Conservation (phyloP, 2,797 vertebrate genomes). For the Synanceia verrucosa region DNA sequence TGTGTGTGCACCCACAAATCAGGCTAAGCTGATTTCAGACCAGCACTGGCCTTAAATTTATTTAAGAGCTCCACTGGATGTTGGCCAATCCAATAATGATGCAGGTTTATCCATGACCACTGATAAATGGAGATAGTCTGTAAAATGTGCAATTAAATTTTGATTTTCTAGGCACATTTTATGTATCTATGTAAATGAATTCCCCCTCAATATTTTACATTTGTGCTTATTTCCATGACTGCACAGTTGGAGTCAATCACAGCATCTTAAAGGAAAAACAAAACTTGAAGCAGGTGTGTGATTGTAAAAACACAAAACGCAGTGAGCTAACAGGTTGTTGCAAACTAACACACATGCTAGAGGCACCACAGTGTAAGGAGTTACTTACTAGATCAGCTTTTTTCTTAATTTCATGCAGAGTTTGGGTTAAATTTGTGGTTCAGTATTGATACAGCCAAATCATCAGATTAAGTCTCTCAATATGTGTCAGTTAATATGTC, state of each 20-base stretch:
- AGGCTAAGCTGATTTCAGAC: constrained; percentile 30
- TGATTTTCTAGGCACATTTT: constrained; percentile 24
- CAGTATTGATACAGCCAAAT: background rate
- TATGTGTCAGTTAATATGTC: background rate
- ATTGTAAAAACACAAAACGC: no score
- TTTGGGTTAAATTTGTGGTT: background rate
- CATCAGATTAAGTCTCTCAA: background rate
- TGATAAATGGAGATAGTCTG: constrained; percentile 7
- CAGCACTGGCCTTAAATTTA: constrained; percentile 10
- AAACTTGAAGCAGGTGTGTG: background rate
- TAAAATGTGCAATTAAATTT: constrained; percentile 37
- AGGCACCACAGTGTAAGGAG: background rate
- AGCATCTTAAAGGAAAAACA: background rate
- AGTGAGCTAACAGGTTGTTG: background rate
- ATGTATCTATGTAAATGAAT: background rate
- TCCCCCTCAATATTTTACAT: background rate
- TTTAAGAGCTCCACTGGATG: constrained; percentile 20
- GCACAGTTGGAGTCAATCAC: background rate
- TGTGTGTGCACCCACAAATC: constrained; percentile 7
- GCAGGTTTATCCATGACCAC: constrained; percentile 1
- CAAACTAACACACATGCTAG: no score
- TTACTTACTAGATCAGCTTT: background rate
- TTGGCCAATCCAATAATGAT: constrained; percentile 15
- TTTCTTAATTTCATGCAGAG: background rate
- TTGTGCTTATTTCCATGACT: background rate